phyloP scores from a whole-genome alignment of 1,140 invertebrate genomes.

The Armadillidium nasatum region DNA sequence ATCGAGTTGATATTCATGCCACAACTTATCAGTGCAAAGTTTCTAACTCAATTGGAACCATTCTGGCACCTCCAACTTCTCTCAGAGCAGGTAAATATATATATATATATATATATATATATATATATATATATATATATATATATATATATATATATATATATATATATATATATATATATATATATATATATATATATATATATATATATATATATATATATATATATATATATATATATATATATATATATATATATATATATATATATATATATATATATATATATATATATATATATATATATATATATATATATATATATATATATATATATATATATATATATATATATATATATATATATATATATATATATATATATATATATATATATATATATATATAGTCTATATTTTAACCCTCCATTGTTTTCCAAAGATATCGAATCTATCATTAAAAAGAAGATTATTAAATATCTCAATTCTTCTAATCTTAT shows the following conservation, averaged over 20 bases:
- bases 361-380: conserved; percentile 29
- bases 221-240: conserved; percentile 22
- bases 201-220: conserved; percentile 26
- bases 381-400: background rate
- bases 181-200: conserved; percentile 23
- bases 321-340: conserved; percentile 10
- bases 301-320: conserved; percentile 16
- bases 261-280: conserved; percentile 11
- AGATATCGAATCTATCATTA: no score
- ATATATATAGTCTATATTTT: no score
- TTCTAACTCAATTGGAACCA: conserved; percentile 66
- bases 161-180: no score
- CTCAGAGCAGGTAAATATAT: conserved; percentile 75
- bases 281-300: conserved; percentile 13
- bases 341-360: conserved; percentile 26
- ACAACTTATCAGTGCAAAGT: conserved; percentile 74
- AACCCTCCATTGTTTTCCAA: no score
- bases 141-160: no score
- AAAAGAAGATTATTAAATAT: no score
- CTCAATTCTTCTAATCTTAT: no score
- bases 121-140: no score
- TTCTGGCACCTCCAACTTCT: conserved; percentile 76
- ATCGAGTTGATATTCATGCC: conserved; percentile 76
- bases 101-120: background rate
- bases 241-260: conserved; percentile 20